Evolutionary conservation across 1,140 invertebrate genomes (phyloP).

Genomic region (Zelostemma sp.): DNA sequence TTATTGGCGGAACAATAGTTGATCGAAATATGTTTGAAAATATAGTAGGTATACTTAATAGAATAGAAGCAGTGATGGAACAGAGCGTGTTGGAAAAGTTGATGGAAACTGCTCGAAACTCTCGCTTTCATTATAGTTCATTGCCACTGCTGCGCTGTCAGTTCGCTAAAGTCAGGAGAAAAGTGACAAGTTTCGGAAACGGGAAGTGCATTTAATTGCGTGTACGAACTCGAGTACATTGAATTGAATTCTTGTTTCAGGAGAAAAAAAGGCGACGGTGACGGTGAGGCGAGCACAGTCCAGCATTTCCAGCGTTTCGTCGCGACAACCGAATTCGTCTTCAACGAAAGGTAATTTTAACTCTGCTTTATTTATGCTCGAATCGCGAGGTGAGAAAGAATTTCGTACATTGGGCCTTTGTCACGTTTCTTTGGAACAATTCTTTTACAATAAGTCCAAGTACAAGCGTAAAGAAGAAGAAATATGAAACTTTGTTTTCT

Average conservation of each 20-base stretch:
- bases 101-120: too few relatives aligned
- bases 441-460: too few relatives aligned
- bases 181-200: neutral
- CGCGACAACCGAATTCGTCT: neutral
- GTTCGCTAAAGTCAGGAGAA: neutral
- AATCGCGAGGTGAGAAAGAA: too few relatives aligned
- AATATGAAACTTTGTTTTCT: too few relatives aligned
- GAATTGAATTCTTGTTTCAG: neutral
- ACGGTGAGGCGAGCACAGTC: neutral
- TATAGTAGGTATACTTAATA: too few relatives aligned
- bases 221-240: too few relatives aligned
- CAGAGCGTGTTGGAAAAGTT: too few relatives aligned
- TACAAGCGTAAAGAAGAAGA: neutral
- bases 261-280: neutral
- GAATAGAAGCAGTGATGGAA: too few relatives aligned
- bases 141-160: neutral
- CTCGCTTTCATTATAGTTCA: neutral
- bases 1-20: too few relatives aligned
- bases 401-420: too few relatives aligned
- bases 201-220: neutral
- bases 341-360: neutral
- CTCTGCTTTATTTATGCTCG: neutral
- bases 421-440: too few relatives aligned
- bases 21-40: too few relatives aligned
- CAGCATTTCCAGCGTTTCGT: neutral